Evolutionary conservation across 1,140 invertebrate genomes (phyloP).

Genomic region (Gyrodactylus bullatarudis): DNA sequence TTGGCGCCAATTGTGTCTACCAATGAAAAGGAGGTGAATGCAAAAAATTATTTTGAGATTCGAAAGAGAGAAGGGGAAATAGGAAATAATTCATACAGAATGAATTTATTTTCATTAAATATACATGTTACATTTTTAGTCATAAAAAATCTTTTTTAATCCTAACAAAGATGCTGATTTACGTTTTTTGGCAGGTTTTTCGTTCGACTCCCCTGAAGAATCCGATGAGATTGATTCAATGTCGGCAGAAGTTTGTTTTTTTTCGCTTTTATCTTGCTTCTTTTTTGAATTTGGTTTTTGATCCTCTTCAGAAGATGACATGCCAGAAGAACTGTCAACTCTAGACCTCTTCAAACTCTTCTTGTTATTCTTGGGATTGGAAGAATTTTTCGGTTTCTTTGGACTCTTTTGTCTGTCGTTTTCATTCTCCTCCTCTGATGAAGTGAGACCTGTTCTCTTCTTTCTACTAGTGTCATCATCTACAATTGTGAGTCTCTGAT

Average conservation of each 20-base stretch:
- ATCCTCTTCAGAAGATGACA: background rate
- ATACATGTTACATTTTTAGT: too few relatives aligned
- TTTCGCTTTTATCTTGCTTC: background rate
- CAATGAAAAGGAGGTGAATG: too few relatives aligned
- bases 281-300: background rate
- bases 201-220: background rate
- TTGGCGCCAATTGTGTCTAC: too few relatives aligned
- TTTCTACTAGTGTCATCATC: background rate
- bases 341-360: background rate
- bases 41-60: too few relatives aligned
- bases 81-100: too few relatives aligned
- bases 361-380: background rate
- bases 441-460: background rate
- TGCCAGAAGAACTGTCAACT: background rate
- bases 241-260: background rate
- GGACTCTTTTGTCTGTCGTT: background rate
- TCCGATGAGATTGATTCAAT: background rate
- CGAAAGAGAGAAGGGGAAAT: too few relatives aligned
- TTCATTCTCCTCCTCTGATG: background rate
- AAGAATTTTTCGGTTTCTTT: background rate
- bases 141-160: background rate
- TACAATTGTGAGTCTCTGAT: background rate
- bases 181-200: background rate
- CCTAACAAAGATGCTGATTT: background rate
- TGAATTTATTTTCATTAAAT: too few relatives aligned